phyloP scores from a whole-genome alignment of 2,113 vertebrate genomes.

The Lathamus discolor region DNA sequence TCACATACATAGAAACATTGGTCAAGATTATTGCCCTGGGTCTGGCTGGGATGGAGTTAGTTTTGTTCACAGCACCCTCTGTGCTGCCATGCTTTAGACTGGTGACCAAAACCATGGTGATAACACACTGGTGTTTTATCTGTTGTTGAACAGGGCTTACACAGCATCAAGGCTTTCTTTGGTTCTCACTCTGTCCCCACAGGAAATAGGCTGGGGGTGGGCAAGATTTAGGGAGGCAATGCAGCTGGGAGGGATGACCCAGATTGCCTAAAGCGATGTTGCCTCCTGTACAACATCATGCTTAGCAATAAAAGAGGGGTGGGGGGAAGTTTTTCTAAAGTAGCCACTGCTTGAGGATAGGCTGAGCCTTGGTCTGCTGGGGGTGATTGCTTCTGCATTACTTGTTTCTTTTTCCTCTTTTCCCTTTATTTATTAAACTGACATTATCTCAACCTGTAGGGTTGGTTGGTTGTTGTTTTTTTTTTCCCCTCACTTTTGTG shows the following conservation, averaged over 20 bases:
- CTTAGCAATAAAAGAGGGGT: not conserved
- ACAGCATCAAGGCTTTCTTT: not conserved
- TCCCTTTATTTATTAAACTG: not conserved
- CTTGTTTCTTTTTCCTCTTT: not conserved
- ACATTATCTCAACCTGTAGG: not conserved
- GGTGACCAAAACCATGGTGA: not conserved
- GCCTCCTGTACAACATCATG: fast-evolving
- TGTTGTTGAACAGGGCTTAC: not conserved
- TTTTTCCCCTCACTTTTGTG: not conserved
- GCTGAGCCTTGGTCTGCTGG: not conserved
- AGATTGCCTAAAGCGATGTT: not conserved
- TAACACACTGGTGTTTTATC: not conserved
- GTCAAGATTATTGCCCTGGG: not conserved
- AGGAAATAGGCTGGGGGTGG: not conserved
- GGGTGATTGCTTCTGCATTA: not conserved
- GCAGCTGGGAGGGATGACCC: not conserved
- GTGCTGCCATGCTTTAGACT: not conserved
- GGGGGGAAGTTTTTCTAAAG: not conserved
- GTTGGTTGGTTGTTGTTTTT: not conserved
- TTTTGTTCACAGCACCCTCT: not conserved
- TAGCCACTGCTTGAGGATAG: not conserved
- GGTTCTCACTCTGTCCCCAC: not conserved
- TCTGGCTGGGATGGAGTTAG: not conserved
- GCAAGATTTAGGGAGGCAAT: not conserved
- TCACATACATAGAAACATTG: not conserved